phyloP scores from a whole-genome alignment of 1,140 invertebrate species.

The Tenebrio molitor region DNA sequence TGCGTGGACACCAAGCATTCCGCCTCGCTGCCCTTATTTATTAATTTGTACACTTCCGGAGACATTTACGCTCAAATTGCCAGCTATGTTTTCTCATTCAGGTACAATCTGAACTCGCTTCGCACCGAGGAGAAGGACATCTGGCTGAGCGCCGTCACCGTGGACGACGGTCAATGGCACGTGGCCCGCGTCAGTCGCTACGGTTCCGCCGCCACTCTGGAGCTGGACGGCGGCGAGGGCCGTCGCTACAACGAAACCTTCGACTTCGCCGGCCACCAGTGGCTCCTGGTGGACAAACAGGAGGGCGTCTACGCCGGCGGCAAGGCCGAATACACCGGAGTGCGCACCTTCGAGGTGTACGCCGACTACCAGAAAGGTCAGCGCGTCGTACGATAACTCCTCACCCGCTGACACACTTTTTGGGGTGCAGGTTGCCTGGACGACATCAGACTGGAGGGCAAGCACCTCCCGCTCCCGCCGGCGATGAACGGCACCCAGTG shows the following conservation, averaged over 20 bases:
- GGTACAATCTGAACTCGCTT: constrained; percentile 93
- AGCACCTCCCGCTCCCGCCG: constrained; percentile 90
- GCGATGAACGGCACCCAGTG: constrained; percentile 96
- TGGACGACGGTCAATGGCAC: constrained; percentile 98
- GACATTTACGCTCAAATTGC: too few relatives aligned
- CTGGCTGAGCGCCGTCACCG: constrained; percentile 89
- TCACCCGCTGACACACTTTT: neutral
- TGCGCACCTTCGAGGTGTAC: constrained; percentile 92
- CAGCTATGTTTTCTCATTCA: constrained; percentile 54
- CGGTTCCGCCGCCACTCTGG: constrained; percentile 93
- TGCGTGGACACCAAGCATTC: too few relatives aligned
- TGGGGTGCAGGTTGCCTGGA: constrained; percentile 84
- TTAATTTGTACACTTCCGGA: too few relatives aligned
- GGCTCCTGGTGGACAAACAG: constrained; percentile 93
- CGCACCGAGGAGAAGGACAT: constrained; percentile 91
- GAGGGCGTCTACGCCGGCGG: constrained; percentile 95
- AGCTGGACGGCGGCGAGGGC: constrained; percentile 95
- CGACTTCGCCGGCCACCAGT: constrained; percentile 91
- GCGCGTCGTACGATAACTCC: constrained; percentile 15
- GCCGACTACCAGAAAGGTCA: constrained; percentile 94
- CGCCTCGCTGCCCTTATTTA: too few relatives aligned
- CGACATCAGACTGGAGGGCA: constrained; percentile 90
- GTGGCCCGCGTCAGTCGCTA: constrained; percentile 90
- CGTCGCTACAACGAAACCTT: constrained; percentile 95
- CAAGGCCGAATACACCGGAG: constrained; percentile 94